Percentiles rank a stretch among this genome's conserved stretches.
Conservation (phyloP, 2,797 vertebrate genomes). For the Stomatorhinus walkeri region DNA sequence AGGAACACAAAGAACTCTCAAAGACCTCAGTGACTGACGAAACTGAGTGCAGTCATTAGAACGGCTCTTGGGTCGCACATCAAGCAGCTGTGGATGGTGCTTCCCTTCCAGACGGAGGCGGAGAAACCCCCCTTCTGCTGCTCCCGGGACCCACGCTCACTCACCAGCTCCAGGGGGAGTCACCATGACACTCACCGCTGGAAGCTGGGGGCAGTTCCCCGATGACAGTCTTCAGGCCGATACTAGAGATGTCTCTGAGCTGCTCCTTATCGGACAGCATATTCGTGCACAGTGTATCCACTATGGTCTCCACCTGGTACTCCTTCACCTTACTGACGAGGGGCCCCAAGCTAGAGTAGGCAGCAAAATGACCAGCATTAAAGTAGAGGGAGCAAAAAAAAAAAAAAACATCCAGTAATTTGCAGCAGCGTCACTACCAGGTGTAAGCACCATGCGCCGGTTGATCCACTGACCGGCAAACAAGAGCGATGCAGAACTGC, state of each 20-base stretch:
- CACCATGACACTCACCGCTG: conserved; percentile 68
- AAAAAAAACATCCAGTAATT: neutral
- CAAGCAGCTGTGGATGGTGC: neutral
- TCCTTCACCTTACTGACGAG: conserved; percentile 99
- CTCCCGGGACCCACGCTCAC: neutral
- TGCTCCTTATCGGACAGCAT: conserved; percentile 99
- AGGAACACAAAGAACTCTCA: neutral
- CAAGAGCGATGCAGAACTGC: neutral
- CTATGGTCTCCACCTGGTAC: conserved; percentile 98
- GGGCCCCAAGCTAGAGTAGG: conserved; percentile 77
- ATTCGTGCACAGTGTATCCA: conserved; percentile 97
- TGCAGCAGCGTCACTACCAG: neutral
- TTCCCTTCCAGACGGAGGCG: neutral
- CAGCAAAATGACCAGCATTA: neutral
- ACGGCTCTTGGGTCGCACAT: neutral
- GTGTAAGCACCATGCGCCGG: neutral
- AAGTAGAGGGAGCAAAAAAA: neutral
- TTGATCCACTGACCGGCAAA: neutral
- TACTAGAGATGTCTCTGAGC: conserved; percentile 94
- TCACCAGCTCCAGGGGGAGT: no score
- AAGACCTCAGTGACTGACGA: neutral
- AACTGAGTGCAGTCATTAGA: neutral
- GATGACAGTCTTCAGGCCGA: conserved; percentile 97
- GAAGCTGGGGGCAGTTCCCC: conserved; percentile 96
- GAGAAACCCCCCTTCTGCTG: neutral